These are phyloP conservation scores for Agrochola macilenta DNA, from an alignment of 2,888 invertebrate genomes.

Conservation along the genomic window DNA sequence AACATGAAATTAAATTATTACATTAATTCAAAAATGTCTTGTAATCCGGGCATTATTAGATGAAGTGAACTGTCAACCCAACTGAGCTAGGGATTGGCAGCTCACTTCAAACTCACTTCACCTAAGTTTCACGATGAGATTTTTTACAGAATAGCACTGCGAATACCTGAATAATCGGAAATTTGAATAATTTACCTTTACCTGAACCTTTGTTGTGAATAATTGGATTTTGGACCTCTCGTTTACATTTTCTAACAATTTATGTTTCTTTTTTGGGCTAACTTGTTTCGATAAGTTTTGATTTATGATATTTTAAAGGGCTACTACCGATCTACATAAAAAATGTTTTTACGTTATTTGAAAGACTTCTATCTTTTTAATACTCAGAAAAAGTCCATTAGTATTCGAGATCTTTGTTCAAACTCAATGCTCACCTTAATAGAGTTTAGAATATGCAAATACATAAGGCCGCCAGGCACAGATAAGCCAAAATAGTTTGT, in stretches of 20 bases:
- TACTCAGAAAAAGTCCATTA: neutral
- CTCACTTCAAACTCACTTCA: neutral
- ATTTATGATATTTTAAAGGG: conserved; percentile 19
- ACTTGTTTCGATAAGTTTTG: conserved; percentile 29
- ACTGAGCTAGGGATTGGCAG: neutral
- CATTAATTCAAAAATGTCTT: too few species aligned
- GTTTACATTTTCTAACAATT: conserved; percentile 49
- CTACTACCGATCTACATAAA: neutral
- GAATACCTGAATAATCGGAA: conserved; percentile 50
- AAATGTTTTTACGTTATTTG: neutral
- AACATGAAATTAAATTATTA: too few species aligned
- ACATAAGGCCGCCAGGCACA: too few species aligned
- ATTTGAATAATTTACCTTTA: conserved; percentile 53
- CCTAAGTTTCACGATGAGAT: neutral
- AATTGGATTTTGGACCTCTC: conserved; percentile 52
- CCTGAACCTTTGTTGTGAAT: conserved; percentile 50
- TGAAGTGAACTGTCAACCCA: neutral
- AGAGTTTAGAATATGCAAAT: too few species aligned
- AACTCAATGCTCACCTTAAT: too few species aligned
- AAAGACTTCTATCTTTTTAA: neutral
- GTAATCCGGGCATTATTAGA: neutral
- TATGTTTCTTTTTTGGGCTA: conserved; percentile 12
- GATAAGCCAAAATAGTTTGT: too few species aligned
- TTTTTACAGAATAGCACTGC: conserved; percentile 2
- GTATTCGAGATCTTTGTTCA: too few species aligned